Base-by-base conservation (phyloP, 2,113 vertebrate species). In the Calonectris borealis region DNA sequence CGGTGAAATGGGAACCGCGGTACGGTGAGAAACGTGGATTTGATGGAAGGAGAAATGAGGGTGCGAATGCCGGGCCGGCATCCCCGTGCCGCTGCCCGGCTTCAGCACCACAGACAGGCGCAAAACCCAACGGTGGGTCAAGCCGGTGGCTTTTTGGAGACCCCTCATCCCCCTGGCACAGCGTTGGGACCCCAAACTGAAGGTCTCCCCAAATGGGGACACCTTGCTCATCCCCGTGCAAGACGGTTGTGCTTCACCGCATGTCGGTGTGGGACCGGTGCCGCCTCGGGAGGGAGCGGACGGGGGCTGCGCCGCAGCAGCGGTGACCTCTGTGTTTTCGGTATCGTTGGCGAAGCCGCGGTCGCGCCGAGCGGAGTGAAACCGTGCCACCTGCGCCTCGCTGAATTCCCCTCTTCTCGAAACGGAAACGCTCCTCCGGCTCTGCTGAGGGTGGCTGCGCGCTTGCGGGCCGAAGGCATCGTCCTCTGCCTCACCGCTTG, bases 1-100 rank as follows among this genome's bases (percentile, higher is more conserved):
- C 0, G 10, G 62, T 31, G 61, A n/a, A n/a, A n/a, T 0, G 5
- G 40, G 54, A 40, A 6, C 6, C 2, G 7, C 2, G 5, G 6
- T 6, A 13, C 1, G 6, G 42, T n/a, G 48, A 34, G 10, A 11
- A 24, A 34, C 3, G 6, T 3, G 36, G 44, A 17, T 46, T 32
- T 27, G 76, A 5, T 29, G 54, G 62, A 52, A 52, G 52, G 44
- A 75, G 38, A 12, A 44, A 25, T 0, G 1, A 16, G 46, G 31
- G 26, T 31, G 36, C 0, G 13, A 26, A 21, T 5, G 31, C 44
- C 1, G 1, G 7, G 29, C 66, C 0, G 8, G 26, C 13, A 11
- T 29, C 48, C 6, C 26, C 5, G 12, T 6, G 42, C n/a, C 5
- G 2, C 21, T 15, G 40, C 31, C 38, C 1, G 2, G n/a, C 8